Conservation (phyloP, 2,888 invertebrate species). For the Eurois occulta region DNA sequence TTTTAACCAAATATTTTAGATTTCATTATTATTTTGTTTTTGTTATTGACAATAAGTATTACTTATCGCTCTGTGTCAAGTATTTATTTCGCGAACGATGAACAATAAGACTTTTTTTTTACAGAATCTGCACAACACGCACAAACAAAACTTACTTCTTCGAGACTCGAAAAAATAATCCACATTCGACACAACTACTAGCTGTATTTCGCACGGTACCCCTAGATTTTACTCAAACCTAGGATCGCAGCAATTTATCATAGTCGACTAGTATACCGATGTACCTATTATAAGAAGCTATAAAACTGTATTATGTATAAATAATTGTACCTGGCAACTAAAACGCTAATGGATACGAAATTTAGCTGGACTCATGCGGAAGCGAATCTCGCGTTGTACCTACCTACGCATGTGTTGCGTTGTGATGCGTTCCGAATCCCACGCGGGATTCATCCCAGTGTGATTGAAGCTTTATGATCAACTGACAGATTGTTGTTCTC, state of each 20-base stretch:
- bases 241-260: slow-evolving; percentile 24
- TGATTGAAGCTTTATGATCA: background rate
- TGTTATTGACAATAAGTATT: background rate
- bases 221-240: slow-evolving; percentile 30
- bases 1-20: background rate
- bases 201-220: background rate
- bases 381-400: too few relatives aligned
- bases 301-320: slow-evolving; percentile 23
- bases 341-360: background rate
- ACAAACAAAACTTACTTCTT: slow-evolving; percentile 10
- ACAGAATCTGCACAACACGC: slow-evolving; percentile 32
- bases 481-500: background rate
- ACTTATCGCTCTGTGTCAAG: background rate
- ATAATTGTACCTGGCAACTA: slow-evolving; percentile 35
- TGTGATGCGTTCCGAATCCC: background rate
- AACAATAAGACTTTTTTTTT: slow-evolving; percentile 6
- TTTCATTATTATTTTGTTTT: background rate
- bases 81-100: background rate
- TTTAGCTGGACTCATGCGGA: background rate
- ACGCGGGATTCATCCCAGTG: background rate
- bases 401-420: background rate
- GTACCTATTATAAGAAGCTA: slow-evolving; percentile 23
- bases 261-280: background rate
- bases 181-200: background rate
- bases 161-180: background rate